Conservation (phyloP, 2,888 invertebrate species). For the Epicampocera succincta region DNA sequence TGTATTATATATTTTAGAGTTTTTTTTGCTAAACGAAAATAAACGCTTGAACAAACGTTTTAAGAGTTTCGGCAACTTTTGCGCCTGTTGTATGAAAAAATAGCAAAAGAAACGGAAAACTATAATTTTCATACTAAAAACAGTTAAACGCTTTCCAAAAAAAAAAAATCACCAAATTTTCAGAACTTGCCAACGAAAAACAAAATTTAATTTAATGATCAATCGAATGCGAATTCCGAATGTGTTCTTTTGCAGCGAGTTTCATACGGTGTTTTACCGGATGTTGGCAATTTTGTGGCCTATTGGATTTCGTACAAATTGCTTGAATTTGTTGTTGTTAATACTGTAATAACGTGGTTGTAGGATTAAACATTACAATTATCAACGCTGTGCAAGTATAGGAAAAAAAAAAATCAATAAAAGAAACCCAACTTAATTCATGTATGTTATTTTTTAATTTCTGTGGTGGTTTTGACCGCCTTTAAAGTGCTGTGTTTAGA, state of each 20-base stretch:
- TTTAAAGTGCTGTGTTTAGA: constrained; percentile 61
- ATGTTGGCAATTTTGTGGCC: constrained; percentile 60
- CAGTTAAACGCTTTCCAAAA: too few relatives aligned
- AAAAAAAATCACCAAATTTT: too few relatives aligned
- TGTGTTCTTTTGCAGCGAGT: neutral
- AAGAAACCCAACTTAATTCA: constrained; percentile 42
- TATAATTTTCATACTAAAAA: neutral
- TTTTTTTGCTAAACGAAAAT: constrained; percentile 18
- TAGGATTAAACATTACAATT: constrained; percentile 63
- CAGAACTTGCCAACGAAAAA: neutral
- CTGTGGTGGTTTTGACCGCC: constrained; percentile 36
- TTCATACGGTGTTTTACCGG: constrained; percentile 45
- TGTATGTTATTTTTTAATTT: constrained; percentile 28
- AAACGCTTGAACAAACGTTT: constrained; percentile 59
- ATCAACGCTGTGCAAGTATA: constrained; percentile 58
- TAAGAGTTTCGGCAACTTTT: constrained; percentile 37
- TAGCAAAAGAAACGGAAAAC: neutral
- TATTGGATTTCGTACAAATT: constrained; percentile 36
- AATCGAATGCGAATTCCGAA: neutral
- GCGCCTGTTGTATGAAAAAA: neutral
- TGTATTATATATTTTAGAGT: too few relatives aligned
- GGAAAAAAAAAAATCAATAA: constrained; percentile 32
- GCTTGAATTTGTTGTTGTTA: constrained; percentile 15
- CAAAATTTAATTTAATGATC: neutral
- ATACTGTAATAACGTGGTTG: constrained; percentile 50